Evolutionary conservation across 2,797 vertebrate genomes (phyloP), one percentile per base, ranked within the genome.

Genomic region (Hippopotamyrus pictus): DNA sequence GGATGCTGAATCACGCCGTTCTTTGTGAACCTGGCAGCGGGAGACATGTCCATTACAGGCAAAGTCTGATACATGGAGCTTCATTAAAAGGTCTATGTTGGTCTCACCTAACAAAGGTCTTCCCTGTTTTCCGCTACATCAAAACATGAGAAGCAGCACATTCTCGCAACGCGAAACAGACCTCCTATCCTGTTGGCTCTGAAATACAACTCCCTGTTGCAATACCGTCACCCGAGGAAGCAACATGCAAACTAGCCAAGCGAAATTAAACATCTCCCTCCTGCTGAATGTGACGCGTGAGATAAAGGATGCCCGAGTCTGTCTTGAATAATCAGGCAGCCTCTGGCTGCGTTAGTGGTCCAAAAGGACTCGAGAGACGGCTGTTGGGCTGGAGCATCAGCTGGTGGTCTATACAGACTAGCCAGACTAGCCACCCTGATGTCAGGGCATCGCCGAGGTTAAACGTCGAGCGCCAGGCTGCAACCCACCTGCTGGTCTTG

Each of bases 301-400:
- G 41, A 46, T 65, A 3, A 22, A 9, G 54, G 17, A 65, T 25
- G 50, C 41, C 53, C 19, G 2, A 54, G 29, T 41, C 25, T 8
- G 85, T 53, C 85, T 3, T 8, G 51, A 37, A 50, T 14, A 86
- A 44, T 48, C 83, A 53, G 83, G n/a, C 14, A 41, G 51, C 17
- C 51, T 17, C 25, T 4, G 7, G 85, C 51, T 3, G 51, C 14
- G 3, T 17, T 3, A 8, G 7, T 2, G 37, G 5, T 87, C 59
- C 5, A 65, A 69, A 65, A 37, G 54, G 14, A 88, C 57, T 69
- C 41, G 3, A 19, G 54, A 89, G 90, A 92, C 90, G 90, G 93
- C 90, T 92, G 92, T 22, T 92, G 91, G 90, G 87, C 65, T 76
- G 88, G 87, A 73, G 90, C 90, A 90, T 92, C 89, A 91, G 92